Evolutionary conservation across 2,888 invertebrate genomes (phyloP).

Genomic region (Zele albiditarsus): DNA sequence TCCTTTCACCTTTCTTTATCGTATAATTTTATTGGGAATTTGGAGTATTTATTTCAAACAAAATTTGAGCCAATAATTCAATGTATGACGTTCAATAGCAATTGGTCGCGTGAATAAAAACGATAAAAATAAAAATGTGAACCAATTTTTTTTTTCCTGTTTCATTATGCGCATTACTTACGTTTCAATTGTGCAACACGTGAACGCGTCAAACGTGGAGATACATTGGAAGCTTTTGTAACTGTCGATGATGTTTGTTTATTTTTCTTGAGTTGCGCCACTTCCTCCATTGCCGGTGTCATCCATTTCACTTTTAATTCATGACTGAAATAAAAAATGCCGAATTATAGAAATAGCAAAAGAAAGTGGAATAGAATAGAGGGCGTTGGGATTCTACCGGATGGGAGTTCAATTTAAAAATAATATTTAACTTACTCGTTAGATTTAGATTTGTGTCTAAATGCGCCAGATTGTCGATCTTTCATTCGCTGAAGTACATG

Average conservation of each 20-base stretch:
- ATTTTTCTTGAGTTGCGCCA: constrained; percentile 61
- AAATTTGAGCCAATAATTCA: background rate
- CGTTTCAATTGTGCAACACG: constrained; percentile 64
- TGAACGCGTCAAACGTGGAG: constrained; percentile 63
- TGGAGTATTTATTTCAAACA: background rate
- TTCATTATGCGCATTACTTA: constrained; percentile 53
- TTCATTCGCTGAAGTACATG: constrained; percentile 79
- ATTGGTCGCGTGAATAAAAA: background rate
- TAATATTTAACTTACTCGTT: constrained; percentile 60
- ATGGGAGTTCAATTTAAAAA: background rate
- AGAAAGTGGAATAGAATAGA: constrained; percentile 22
- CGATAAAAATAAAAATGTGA: constrained; percentile 25
- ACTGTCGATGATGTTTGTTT: constrained; percentile 47
- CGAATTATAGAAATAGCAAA: background rate
- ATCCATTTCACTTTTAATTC: constrained; percentile 67
- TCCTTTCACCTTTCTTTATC: constrained; percentile 34
- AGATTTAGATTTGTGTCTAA: constrained; percentile 61
- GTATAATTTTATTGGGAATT: constrained; percentile 9
- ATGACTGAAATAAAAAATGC: constrained; percentile 48
- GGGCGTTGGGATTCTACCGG: background rate
- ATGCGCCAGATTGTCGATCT: constrained; percentile 72
- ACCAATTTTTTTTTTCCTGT: constrained; percentile 37
- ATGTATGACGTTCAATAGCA: background rate
- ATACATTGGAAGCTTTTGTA: constrained; percentile 32
- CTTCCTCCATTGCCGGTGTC: constrained; percentile 69